Conservation (phyloP, 2,113 vertebrate species). For the Pelvicachromis taeniatus region DNA sequence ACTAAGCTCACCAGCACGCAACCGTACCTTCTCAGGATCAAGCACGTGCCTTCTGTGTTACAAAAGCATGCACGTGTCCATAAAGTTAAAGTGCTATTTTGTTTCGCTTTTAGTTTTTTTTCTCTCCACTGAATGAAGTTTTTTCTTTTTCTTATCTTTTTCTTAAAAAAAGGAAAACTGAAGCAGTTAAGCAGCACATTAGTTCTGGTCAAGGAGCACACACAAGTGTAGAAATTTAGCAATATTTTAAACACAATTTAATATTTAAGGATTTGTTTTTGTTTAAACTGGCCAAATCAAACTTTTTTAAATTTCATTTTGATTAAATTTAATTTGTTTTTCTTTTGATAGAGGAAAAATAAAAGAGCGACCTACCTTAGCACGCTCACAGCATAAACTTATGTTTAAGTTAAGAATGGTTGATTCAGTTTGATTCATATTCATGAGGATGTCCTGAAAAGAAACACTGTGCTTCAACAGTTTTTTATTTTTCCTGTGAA, state of each 20-base stretch:
- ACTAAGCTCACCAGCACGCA: too few species aligned
- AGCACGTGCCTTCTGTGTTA: background rate
- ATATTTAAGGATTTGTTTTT: background rate
- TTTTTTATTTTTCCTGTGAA: background rate
- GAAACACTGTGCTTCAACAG: background rate
- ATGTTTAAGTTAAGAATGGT: background rate
- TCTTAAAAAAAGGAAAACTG: rapidly evolving
- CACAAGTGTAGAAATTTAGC: background rate
- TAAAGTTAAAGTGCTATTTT: background rate
- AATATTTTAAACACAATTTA: too few species aligned
- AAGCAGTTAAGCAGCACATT: background rate
- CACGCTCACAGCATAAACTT: background rate
- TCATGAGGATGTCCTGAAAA: background rate
- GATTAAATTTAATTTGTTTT: background rate
- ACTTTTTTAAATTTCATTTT: background rate
- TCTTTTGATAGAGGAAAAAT: background rate
- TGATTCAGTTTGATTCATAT: background rate
- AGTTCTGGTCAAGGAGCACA: background rate
- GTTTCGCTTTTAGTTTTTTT: background rate
- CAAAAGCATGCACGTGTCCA: background rate
- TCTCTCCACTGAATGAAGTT: background rate
- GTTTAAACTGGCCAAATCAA: background rate
- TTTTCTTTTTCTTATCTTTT: background rate
- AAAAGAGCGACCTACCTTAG: background rate
- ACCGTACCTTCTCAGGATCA: background rate